A percentile compares a stretch with the other conserved stretches of the same genome.
Conservation (phyloP, 2,113 vertebrate genomes). For the Anarhynchus alexandrinus region DNA sequence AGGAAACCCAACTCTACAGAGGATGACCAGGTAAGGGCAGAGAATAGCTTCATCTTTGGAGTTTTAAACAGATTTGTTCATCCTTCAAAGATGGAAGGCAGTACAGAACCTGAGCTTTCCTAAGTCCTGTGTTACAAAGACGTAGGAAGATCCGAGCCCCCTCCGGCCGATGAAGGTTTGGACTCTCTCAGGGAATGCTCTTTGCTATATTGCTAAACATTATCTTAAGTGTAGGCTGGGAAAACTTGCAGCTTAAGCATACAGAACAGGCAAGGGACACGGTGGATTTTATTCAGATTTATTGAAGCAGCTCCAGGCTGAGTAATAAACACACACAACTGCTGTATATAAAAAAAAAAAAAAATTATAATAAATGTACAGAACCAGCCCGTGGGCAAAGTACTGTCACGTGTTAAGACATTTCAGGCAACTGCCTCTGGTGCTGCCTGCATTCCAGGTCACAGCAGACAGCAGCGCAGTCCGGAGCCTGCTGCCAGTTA, state of each 20-base stretch:
- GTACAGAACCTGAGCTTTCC: neutral
- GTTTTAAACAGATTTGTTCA: neutral
- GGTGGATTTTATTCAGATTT: neutral
- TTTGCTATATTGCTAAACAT: fast-evolving
- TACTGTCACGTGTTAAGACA: neutral
- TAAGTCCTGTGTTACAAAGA: neutral
- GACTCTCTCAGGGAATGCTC: neutral
- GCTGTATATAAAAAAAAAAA: neutral
- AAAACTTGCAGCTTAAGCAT: neutral
- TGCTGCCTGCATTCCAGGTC: neutral
- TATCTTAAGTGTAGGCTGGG: neutral
- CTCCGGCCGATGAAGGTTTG: fast-evolving
- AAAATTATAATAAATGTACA: neutral
- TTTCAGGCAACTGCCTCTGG: neutral
- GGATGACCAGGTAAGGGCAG: neutral
- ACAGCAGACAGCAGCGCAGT: neutral
- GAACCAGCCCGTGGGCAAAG: neutral
- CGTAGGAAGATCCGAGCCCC: neutral
- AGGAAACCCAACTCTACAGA: neutral
- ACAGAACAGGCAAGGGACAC: neutral
- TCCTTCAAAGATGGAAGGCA: neutral
- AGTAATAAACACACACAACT: slow-evolving; percentile 30
- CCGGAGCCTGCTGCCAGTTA: neutral
- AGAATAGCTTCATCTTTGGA: neutral
- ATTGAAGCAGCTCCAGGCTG: slow-evolving; percentile 61